A percentile compares a stretch with the other conserved stretches of the same genome.
phyloP scores from a whole-genome alignment of 2,797 vertebrate genomes.

The Pangasius krempfi region DNA sequence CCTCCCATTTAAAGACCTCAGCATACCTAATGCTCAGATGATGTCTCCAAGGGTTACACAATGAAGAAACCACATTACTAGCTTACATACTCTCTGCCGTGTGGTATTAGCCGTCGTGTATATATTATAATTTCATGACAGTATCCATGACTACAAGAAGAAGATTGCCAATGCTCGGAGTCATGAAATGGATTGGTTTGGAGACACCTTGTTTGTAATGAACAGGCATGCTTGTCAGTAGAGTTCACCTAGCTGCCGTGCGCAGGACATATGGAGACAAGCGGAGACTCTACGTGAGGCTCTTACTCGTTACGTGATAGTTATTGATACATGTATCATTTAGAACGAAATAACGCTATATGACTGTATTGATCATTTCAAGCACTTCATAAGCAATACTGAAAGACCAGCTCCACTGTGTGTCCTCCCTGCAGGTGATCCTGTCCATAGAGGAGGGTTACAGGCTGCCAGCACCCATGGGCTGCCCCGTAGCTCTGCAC shows the following conservation, averaged over 20 bases:
- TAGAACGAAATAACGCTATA: background rate
- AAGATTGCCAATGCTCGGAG: background rate
- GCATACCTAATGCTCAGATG: background rate
- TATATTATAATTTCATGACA: background rate
- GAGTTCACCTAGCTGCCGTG: background rate
- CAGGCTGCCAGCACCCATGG: slow-evolving; percentile 94
- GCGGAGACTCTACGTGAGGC: background rate
- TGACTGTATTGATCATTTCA: background rate
- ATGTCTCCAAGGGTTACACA: background rate
- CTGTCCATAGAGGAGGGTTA: slow-evolving; percentile 98
- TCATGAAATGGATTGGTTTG: too few species aligned
- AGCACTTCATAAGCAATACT: background rate
- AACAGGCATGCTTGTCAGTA: background rate
- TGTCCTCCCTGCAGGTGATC: slow-evolving; percentile 81
- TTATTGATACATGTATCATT: background rate
- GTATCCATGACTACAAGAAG: background rate
- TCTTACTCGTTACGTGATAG: too few species aligned
- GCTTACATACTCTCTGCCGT: background rate
- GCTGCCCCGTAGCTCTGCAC: slow-evolving; percentile 92
- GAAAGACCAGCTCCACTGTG: background rate
- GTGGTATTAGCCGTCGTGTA: background rate
- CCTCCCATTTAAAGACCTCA: background rate
- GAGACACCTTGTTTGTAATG: background rate
- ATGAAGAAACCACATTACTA: background rate
- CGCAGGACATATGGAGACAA: background rate